Conservation (phyloP, 2,797 vertebrate genomes). For the Arctocebus calabarensis region DNA sequence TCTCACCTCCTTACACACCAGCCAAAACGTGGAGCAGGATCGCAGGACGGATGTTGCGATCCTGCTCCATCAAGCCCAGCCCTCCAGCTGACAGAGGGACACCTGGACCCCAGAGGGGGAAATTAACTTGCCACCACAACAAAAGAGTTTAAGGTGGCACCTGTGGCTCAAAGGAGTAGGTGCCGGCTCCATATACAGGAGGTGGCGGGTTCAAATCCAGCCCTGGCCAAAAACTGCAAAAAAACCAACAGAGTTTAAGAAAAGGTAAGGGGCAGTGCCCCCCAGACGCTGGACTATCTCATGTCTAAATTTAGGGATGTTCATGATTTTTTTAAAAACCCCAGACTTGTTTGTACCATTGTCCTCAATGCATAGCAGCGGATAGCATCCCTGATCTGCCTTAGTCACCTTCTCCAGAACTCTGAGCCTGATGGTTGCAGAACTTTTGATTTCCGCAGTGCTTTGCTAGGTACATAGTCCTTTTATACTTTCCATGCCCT, state of each 20-base stretch:
- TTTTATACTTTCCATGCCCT: neutral
- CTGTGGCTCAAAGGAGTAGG: no score
- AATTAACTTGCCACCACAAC: no score
- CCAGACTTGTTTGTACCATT: neutral
- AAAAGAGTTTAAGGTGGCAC: neutral
- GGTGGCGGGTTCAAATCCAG: no score
- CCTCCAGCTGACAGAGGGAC: neutral
- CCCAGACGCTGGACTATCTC: neutral
- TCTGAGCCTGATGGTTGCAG: neutral
- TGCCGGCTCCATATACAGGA: no score
- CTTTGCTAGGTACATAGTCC: neutral
- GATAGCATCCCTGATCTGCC: neutral
- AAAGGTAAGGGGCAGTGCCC: neutral
- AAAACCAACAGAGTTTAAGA: neutral
- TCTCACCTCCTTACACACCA: neutral
- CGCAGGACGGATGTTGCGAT: neutral
- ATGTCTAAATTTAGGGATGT: neutral
- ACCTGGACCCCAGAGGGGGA: neutral
- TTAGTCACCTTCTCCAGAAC: neutral
- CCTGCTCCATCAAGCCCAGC: neutral
- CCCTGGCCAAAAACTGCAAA: no score
- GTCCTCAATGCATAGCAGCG: neutral
- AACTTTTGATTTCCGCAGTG: neutral
- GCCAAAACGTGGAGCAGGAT: neutral
- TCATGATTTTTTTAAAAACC: neutral